These are phyloP conservation scores for Lerista edwardsae DNA, from an alignment of 2,797 vertebrate genomes.

Conservation along the genomic window DNA sequence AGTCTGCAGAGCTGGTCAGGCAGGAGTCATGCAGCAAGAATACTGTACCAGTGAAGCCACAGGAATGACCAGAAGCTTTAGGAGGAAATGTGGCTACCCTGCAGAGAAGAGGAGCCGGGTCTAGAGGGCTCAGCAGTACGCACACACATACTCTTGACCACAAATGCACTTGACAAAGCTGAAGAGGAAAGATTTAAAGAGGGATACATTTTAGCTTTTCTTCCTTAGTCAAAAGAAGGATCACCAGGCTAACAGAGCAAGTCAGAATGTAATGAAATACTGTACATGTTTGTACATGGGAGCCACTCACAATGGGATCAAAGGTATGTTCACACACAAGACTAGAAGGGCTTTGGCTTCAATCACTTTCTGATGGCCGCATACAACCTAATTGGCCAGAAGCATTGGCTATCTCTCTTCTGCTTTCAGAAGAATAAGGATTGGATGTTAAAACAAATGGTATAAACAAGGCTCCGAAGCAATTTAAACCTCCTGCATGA, in stretches of 20 bases:
- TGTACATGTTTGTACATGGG: background rate
- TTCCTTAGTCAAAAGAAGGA: background rate
- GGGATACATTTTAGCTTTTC: background rate
- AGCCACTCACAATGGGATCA: background rate
- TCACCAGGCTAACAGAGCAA: background rate
- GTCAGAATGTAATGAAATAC: constrained; percentile 6
- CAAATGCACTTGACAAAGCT: background rate
- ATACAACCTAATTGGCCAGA: background rate
- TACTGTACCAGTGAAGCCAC: background rate
- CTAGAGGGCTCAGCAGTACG: background rate
- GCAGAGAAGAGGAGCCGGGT: background rate
- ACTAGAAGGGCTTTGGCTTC: background rate
- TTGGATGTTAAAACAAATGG: background rate
- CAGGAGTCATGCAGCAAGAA: background rate
- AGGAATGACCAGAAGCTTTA: background rate
- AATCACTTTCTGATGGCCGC: background rate
- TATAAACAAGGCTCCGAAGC: background rate
- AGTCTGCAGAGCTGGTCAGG: background rate
- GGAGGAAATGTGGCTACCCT: background rate
- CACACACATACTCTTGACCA: background rate
- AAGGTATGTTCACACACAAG: background rate
- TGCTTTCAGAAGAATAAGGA: background rate
- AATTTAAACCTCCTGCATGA: background rate
- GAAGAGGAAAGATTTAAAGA: background rate
- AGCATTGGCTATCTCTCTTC: background rate